phyloP scores from a whole-genome alignment of 1,140 invertebrate genomes.

The Polypedilum vanderplanki region DNA sequence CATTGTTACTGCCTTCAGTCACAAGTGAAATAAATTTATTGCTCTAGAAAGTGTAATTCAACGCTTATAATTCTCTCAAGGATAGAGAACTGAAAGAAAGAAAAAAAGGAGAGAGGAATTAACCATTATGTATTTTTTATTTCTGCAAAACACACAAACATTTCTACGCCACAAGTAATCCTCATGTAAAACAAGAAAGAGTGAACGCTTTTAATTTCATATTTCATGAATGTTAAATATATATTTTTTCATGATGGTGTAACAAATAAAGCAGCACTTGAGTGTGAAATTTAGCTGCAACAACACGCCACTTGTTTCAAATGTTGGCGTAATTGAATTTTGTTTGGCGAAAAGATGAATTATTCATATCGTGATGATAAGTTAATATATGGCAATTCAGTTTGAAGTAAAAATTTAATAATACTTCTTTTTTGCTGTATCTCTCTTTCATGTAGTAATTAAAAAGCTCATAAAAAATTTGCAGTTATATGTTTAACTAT shows the following conservation, averaged over 20 bases:
- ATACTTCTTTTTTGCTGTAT: neutral
- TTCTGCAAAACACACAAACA: neutral
- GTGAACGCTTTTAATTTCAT: constrained; percentile 7
- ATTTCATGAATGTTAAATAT: neutral
- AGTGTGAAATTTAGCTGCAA: neutral
- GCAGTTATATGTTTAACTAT: too few species aligned
- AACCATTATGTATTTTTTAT: neutral
- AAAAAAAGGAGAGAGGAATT: neutral
- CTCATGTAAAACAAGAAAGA: neutral
- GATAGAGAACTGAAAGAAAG: neutral
- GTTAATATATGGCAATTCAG: neutral
- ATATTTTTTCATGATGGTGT: neutral
- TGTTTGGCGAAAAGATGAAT: too few species aligned
- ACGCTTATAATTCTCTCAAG: neutral
- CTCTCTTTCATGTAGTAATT: too few species aligned
- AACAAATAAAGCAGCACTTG: neutral
- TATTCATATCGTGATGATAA: too few species aligned
- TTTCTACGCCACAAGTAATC: neutral
- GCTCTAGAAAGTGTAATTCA: neutral
- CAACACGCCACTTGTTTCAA: neutral
- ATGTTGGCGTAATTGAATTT: neutral
- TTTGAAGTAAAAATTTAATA: neutral
- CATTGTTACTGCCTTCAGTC: neutral
- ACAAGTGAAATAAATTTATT: constrained; percentile 8
- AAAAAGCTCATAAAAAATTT: too few species aligned